Conservation (phyloP, 2,797 vertebrate species). For the Sebastes nivosus region DNA sequence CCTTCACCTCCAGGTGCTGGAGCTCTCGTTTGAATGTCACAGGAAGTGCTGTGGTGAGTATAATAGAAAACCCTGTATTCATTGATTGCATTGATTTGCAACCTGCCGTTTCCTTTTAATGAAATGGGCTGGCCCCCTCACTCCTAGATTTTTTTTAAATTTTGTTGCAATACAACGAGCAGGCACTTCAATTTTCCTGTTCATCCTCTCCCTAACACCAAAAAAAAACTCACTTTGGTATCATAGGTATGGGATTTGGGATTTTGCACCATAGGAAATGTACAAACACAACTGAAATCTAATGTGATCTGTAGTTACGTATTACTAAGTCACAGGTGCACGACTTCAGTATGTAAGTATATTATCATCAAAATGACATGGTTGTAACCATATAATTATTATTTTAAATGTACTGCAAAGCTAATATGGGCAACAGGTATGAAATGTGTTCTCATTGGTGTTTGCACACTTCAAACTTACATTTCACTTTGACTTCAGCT, state of each 20-base stretch:
- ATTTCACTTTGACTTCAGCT: slow-evolving; percentile 80
- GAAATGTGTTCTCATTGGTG: not conserved
- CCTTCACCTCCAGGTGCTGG: slow-evolving; percentile 80
- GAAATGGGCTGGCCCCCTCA: not conserved
- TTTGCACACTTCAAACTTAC: slow-evolving; percentile 57
- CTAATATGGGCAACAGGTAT: not conserved
- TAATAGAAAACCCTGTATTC: not conserved
- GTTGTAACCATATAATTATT: not conserved
- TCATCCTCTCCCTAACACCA: not conserved
- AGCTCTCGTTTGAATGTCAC: slow-evolving; percentile 87
- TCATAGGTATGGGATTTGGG: not conserved
- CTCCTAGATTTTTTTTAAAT: not conserved
- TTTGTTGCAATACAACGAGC: not conserved
- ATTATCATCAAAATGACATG: not conserved
- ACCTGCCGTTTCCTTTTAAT: not conserved
- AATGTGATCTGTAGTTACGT: not conserved
- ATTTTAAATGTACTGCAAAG: not conserved
- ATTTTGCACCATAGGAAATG: not conserved
- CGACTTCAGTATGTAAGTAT: no score
- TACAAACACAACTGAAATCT: not conserved
- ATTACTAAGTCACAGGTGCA: not conserved
- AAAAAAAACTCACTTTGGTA: not conserved
- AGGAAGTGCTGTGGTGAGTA: slow-evolving; percentile 80
- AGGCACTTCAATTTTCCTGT: not conserved
- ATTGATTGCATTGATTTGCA: not conserved